Evolutionary conservation across 2,113 vertebrate species (phyloP).

Genomic region (Protomyctophum bolini): DNA sequence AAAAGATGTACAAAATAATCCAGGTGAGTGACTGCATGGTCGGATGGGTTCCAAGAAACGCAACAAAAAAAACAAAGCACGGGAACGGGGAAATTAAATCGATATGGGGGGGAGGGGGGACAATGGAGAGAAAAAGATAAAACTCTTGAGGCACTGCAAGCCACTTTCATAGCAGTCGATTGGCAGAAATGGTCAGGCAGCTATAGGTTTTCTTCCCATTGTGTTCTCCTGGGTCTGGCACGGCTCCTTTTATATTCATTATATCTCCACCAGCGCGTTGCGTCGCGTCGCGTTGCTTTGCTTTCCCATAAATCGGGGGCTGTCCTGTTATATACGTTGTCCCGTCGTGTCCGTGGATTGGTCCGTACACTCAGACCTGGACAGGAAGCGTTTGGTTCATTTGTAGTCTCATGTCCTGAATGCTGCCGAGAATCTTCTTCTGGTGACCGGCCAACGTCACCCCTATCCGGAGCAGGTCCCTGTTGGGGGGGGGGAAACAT

Average conservation of each 20-base stretch:
- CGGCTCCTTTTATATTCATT: constrained; percentile 51
- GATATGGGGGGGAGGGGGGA: constrained; percentile 12
- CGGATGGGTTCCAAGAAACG: constrained; percentile 63
- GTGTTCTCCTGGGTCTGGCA: constrained; percentile 65
- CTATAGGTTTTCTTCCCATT: constrained; percentile 80
- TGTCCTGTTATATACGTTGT: too few relatives aligned
- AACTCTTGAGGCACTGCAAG: constrained; percentile 84
- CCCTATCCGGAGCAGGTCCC: constrained; percentile 97
- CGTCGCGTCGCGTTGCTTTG: too few relatives aligned
- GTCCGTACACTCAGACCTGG: constrained; percentile 88
- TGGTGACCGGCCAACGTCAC: constrained; percentile 98
- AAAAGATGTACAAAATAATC: constrained; percentile 68
- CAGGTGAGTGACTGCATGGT: constrained; percentile 42
- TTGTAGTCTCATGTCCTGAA: constrained; percentile 99
- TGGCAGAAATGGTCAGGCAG: constrained; percentile 81
- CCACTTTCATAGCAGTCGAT: constrained; percentile 77
- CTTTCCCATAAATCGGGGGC: too few relatives aligned
- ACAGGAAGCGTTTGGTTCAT: constrained; percentile 99
- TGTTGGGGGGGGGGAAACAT: constrained; percentile 54
- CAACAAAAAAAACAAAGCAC: constrained; percentile 64
- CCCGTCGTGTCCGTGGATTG: constrained; percentile 53
- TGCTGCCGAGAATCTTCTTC: constrained; percentile 98
- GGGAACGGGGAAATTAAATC: constrained; percentile 60
- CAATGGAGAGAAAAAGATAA: constrained; percentile 63
- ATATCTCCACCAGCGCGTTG: too few relatives aligned